A percentile compares a stretch with the other conserved stretches of the same genome.
phyloP scores from a whole-genome alignment of 2,113 vertebrate species.

The Spea bombifrons region DNA sequence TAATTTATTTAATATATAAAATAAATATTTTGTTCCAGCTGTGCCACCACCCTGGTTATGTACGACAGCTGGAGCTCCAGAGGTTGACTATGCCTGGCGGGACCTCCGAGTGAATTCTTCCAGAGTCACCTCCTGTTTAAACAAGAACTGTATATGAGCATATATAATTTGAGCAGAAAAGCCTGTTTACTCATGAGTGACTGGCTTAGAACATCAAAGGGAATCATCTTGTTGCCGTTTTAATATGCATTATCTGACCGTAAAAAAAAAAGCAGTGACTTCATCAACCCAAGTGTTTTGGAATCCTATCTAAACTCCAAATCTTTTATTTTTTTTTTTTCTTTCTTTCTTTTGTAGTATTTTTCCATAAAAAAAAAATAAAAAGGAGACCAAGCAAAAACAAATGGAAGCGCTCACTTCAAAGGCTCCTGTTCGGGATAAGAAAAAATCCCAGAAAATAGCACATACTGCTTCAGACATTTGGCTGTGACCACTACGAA shows the following conservation, averaged over 20 bases:
- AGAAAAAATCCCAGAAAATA: neutral
- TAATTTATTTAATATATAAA: neutral
- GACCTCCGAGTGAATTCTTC: neutral
- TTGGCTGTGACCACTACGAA: conserved; percentile 52
- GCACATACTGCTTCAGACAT: conserved; percentile 42
- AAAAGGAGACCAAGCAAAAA: neutral
- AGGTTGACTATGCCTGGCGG: neutral
- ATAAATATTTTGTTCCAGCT: neutral
- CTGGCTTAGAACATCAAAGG: neutral
- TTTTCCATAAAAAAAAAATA: neutral
- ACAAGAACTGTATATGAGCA: neutral
- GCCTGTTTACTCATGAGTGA: neutral
- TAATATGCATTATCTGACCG: neutral
- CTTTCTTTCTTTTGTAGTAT: conserved; percentile 11
- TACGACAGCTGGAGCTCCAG: neutral
- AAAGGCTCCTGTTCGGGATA: conserved; percentile 1
- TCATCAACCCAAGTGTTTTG: neutral
- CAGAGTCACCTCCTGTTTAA: neutral
- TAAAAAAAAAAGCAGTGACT: neutral
- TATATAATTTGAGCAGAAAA: neutral
- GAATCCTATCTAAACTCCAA: neutral
- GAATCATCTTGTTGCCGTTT: neutral
- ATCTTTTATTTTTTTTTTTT: conserved; percentile 4
- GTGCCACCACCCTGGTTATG: neutral
- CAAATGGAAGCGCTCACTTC: conserved; percentile 16